phyloP scores from a whole-genome alignment of 2,888 invertebrate species.

The Encarsia formosa region DNA sequence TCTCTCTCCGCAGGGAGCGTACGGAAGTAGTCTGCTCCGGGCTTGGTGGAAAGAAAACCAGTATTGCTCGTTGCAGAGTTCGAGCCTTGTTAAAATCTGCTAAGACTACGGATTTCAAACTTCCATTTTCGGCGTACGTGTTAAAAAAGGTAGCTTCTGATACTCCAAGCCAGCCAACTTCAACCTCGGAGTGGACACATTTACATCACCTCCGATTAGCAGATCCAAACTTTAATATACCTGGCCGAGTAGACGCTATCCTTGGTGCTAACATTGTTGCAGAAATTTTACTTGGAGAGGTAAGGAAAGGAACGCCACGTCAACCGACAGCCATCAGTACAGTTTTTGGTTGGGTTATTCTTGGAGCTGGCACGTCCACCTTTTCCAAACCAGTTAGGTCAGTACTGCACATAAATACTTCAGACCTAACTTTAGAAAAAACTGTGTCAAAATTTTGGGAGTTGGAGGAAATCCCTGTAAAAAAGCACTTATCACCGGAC shows the following conservation, averaged over 20 bases:
- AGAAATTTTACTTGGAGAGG: neutral
- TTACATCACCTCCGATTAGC: neutral
- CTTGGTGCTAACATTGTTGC: neutral
- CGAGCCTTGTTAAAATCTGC: no score
- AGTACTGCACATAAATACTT: neutral
- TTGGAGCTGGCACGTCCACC: neutral
- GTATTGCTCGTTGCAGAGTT: no score
- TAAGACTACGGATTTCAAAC: no score
- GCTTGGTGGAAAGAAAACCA: no score
- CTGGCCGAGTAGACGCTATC: neutral
- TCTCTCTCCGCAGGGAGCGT: no score
- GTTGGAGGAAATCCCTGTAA: neutral
- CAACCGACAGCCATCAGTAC: neutral
- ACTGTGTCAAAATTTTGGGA: neutral
- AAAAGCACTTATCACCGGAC: neutral
- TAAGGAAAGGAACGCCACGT: neutral
- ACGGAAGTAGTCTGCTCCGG: no score
- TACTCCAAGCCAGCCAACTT: neutral
- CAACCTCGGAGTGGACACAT: neutral
- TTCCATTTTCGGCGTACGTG: no score
- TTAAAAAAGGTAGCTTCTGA: no score
- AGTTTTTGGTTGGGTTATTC: neutral
- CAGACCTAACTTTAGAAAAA: neutral
- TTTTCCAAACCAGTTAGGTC: neutral
- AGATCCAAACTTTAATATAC: neutral